These are phyloP conservation scores for Synergus gifuensis DNA, from an alignment of 2,888 invertebrate species.

Conservation along the genomic window DNA sequence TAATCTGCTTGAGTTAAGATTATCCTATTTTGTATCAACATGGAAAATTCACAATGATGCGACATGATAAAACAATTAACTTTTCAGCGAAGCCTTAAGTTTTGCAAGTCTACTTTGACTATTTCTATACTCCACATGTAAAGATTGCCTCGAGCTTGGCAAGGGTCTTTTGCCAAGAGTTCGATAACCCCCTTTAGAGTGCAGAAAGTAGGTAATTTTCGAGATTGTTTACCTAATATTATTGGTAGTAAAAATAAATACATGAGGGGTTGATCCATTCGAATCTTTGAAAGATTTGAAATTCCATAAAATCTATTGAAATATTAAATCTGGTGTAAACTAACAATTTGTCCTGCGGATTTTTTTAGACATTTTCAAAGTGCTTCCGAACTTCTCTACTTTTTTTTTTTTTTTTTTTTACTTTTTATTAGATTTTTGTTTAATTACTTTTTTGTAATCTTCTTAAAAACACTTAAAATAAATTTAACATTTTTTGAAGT, in stretches of 20 bases:
- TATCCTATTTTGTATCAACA: neutral
- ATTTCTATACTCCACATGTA: conserved; percentile 28
- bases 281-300: too few relatives aligned
- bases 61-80: neutral
- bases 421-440: too few relatives aligned
- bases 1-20: conserved; percentile 1
- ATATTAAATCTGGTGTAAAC: too few relatives aligned
- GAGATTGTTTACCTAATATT: neutral
- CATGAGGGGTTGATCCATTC: neutral
- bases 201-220: neutral
- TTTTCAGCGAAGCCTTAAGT: neutral
- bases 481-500: neutral
- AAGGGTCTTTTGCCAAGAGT: conserved; percentile 15
- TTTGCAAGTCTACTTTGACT: conserved; percentile 11
- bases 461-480: too few relatives aligned
- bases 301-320: too few relatives aligned
- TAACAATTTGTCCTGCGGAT: too few relatives aligned
- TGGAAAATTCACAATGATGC: neutral
- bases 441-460: too few relatives aligned
- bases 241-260: neutral
- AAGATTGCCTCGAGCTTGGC: conserved; percentile 21
- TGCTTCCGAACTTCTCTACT: too few relatives aligned
- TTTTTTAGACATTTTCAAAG: too few relatives aligned
- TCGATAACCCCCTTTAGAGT: conserved; percentile 20
- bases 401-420: too few relatives aligned